phyloP scores from a whole-genome alignment of 2,797 vertebrate genomes.

The Oryzias sinensis region DNA sequence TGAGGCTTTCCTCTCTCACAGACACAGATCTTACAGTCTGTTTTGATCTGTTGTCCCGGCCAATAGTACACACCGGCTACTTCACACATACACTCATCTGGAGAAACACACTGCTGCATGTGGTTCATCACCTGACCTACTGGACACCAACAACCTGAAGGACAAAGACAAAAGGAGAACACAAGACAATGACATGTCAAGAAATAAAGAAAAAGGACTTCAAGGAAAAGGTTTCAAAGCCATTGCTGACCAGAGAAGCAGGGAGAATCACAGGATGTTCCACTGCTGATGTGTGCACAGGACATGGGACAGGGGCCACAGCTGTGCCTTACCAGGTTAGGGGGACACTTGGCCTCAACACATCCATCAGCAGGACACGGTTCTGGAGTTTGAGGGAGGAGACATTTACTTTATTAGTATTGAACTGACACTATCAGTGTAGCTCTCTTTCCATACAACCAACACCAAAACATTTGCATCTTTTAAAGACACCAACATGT shows the following conservation, averaged over 20 bases:
- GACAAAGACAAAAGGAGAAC: not conserved
- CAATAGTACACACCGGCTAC: constrained; percentile 72
- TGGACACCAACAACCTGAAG: constrained; percentile 89
- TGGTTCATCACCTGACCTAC: constrained; percentile 79
- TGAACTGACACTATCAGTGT: not conserved
- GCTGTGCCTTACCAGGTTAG: constrained; percentile 67
- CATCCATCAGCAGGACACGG: constrained; percentile 79
- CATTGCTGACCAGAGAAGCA: constrained; percentile 82
- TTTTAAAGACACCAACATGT: not conserved
- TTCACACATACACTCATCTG: constrained; percentile 81
- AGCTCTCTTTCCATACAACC: too few relatives aligned
- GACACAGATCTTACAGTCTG: constrained; percentile 83
- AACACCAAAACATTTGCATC: not conserved
- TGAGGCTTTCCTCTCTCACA: constrained; percentile 81
- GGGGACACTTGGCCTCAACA: constrained; percentile 75
- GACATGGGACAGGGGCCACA: constrained; percentile 85
- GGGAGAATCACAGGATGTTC: constrained; percentile 56
- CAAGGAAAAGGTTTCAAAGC: not conserved
- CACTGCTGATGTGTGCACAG: constrained; percentile 80
- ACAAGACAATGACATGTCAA: not conserved
- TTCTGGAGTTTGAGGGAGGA: constrained; percentile 54
- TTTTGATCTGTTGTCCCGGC: constrained; percentile 81
- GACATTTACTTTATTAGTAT: not conserved
- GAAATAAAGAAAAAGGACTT: not conserved
- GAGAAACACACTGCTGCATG: constrained; percentile 74